Evolutionary conservation across 1,140 invertebrate species (phyloP).

Genomic region (Cyclina sinensis): DNA sequence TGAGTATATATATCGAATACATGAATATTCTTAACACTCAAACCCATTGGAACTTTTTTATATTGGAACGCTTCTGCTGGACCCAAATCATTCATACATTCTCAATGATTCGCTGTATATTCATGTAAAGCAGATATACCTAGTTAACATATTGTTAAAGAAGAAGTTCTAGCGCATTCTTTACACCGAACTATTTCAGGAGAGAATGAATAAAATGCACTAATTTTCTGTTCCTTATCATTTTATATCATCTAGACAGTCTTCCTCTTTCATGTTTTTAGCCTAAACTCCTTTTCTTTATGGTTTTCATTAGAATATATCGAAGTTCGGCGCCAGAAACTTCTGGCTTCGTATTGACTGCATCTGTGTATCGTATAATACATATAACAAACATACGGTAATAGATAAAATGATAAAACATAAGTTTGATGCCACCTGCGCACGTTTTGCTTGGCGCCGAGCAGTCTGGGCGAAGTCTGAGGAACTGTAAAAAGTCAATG

Average conservation of each 20-base stretch:
- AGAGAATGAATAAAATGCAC: constrained; percentile 17
- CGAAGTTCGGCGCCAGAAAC: constrained; percentile 51
- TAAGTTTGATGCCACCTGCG: constrained; percentile 63
- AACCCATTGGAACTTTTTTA: too few species aligned
- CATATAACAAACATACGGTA: constrained; percentile 66
- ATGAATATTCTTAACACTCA: too few species aligned
- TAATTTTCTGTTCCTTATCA: constrained; percentile 57
- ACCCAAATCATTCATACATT: too few species aligned
- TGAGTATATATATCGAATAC: too few species aligned
- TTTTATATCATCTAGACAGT: constrained; percentile 44
- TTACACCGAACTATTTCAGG: not conserved
- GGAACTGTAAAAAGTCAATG: constrained; percentile 31
- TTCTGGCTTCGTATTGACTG: not conserved
- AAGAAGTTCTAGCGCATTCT: not conserved
- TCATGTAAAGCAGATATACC: not conserved
- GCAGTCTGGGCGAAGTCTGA: constrained; percentile 53
- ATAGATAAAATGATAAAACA: constrained; percentile 71
- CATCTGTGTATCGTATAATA: constrained; percentile 67
- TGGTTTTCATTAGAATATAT: constrained; percentile 66
- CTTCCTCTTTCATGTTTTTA: constrained; percentile 60
- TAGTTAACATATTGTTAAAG: constrained; percentile 15
- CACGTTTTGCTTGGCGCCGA: constrained; percentile 62
- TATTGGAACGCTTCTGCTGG: too few species aligned
- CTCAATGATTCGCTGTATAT: not conserved
- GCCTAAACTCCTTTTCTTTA: constrained; percentile 40